Base-by-base conservation (phyloP, 2,888 invertebrate species). In the Eupithecia exiguata region DNA sequence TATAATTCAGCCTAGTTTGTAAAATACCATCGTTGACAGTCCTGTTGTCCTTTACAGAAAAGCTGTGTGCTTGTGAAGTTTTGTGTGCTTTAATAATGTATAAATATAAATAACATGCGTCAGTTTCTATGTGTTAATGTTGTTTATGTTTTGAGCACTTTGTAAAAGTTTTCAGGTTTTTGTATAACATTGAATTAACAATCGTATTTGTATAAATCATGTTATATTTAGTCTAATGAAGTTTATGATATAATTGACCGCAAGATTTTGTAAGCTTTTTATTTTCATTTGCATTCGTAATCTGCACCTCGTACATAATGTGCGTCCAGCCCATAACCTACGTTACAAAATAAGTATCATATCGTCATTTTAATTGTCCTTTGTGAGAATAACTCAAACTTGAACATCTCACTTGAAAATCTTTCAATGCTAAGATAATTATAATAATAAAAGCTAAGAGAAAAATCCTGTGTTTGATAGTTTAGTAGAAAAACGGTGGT, bases 51-150 rank as follows among this genome's bases (percentile, higher is more conserved):
- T 58, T 5, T 25, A 58, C 58, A 58, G 58, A 25, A 58, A 25
- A 58, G 58, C 58, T 58, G n/a, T 14, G 58, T 14, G 14, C 49
- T 58, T 25, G 25, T 53, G 53, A 53, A 18, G 35, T 43, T 69
- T 62, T 43, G 30, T n/a, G 43, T 25, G 43, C 16, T 35, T 67
- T 16, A 38, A 67, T 46, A 46, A 67, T 67, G 43, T 67, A 46
- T 25, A 58, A 53, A 53, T 53, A 53, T 53, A 21, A 58, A 58
- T 58, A 58, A 53, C 14, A 58, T 58, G 25, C 58, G 58, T 58
- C 58, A 12, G 21, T 58, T 21, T 25, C 58, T 25, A n/a, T 49
- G 58, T 25, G 25, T 58, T 58, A 25, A 58, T 5, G 25, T 25
- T 58, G 58, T 58, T 25, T 14, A 21, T 53, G 6, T 53, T 53